These are phyloP conservation scores for Astropecten irregularis DNA, from an alignment of 53 echinoderm and acorn worm genomes.

Conservation along the genomic window DNA sequence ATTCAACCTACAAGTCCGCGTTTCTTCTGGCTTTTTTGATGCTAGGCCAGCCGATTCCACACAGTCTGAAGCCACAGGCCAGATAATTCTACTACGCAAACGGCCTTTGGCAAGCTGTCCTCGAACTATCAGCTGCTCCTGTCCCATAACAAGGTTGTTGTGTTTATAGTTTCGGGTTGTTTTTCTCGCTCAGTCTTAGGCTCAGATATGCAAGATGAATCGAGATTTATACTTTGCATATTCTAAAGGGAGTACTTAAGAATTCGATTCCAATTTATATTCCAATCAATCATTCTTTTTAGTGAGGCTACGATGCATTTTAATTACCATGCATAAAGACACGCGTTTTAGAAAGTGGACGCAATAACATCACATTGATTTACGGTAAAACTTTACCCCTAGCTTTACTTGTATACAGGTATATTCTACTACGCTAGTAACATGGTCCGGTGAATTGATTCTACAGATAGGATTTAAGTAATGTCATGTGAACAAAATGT, in stretches of 20 bases:
- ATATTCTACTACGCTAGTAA: too few relatives aligned
- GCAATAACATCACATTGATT: neutral
- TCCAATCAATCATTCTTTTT: constrained; percentile 28
- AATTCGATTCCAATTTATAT: constrained; percentile 34
- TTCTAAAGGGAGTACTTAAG: constrained; percentile 9
- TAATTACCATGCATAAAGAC: neutral
- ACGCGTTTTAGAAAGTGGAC: neutral
- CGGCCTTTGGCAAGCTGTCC: constrained; percentile 9
- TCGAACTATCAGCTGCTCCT: constrained; percentile 14
- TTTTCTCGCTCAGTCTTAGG: neutral
- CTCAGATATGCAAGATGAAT: constrained; percentile 16
- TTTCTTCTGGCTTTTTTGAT: too few relatives aligned
- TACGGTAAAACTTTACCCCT: too few relatives aligned
- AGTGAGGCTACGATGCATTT: constrained; percentile 4
- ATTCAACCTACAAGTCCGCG: too few relatives aligned
- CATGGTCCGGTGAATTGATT: too few relatives aligned
- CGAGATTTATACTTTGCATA: neutral
- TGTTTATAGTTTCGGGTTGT: too few relatives aligned
- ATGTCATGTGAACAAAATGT: too few relatives aligned
- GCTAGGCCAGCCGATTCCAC: too few relatives aligned
- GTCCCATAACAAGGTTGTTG: too few relatives aligned
- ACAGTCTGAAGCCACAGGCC: too few relatives aligned
- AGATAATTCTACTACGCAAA: constrained; percentile 13
- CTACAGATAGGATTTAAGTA: too few relatives aligned
- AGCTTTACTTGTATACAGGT: too few relatives aligned